phyloP scores from a whole-genome alignment of 2,797 vertebrate species.

The Lagorchestes hirsutus region DNA sequence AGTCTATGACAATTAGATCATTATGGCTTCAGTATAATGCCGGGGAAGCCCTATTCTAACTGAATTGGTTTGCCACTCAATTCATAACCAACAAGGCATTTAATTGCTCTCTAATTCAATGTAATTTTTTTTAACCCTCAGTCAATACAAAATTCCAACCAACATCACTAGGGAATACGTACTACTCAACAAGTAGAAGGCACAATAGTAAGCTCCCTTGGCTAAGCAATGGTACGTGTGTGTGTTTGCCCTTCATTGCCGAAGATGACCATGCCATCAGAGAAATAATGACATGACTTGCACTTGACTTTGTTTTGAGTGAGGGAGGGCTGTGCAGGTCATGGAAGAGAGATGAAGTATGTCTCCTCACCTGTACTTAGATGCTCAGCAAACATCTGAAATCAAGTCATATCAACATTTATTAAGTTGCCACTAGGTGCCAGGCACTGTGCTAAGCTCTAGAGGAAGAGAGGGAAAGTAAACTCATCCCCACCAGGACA shows the following conservation, averaged over 20 bases:
- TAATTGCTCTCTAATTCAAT: neutral
- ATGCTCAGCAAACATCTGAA: neutral
- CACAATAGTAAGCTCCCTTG: neutral
- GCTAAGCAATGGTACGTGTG: neutral
- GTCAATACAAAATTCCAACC: conserved; percentile 8
- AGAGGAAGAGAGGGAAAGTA: neutral
- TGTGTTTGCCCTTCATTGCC: too few relatives aligned
- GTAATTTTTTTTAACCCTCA: neutral
- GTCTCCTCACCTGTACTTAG: neutral
- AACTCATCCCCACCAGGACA: neutral
- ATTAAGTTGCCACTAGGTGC: neutral
- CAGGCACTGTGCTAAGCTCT: neutral
- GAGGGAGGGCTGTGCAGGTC: too few relatives aligned
- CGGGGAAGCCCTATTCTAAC: neutral
- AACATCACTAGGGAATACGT: neutral
- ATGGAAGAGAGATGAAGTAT: neutral
- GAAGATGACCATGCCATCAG: too few relatives aligned
- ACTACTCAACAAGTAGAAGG: neutral
- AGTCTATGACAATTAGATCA: neutral
- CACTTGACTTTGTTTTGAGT: too few relatives aligned
- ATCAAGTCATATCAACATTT: neutral
- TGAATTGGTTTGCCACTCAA: neutral
- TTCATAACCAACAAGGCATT: neutral
- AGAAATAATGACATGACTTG: too few relatives aligned
- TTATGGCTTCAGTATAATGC: neutral